Conservation (phyloP, 2,113 vertebrate species). For the Laticauda laticaudata region DNA sequence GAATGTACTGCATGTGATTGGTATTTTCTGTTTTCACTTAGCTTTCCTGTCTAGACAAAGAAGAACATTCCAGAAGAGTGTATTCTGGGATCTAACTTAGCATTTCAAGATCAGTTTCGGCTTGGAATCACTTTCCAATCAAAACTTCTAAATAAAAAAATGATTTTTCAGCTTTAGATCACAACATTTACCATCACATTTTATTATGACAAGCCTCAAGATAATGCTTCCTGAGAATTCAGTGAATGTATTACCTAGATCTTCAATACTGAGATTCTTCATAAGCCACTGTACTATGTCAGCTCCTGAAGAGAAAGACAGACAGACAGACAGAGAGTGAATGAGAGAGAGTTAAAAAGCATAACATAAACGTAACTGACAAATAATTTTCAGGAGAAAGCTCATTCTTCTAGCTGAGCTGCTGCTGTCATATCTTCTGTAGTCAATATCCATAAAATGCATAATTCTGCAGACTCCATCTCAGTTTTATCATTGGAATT, state of each 20-base stretch:
- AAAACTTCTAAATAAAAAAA: background rate
- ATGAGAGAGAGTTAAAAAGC: background rate
- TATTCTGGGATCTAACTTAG: background rate
- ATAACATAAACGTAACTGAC: background rate
- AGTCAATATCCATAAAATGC: background rate
- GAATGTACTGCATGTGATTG: background rate
- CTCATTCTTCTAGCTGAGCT: background rate
- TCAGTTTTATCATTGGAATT: background rate
- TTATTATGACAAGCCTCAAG: background rate
- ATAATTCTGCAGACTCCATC: too few species aligned
- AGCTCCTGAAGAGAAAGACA: constrained; percentile 74
- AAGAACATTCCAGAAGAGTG: background rate
- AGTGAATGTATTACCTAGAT: constrained; percentile 79
- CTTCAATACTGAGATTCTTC: constrained; percentile 90
- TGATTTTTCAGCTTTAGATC: background rate
- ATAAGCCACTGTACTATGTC: constrained; percentile 96
- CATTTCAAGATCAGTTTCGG: background rate
- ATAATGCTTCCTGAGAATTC: background rate
- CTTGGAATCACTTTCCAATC: background rate
- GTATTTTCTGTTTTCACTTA: background rate
- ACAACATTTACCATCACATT: background rate
- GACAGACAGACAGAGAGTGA: background rate
- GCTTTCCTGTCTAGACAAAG: background rate
- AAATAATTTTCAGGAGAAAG: background rate
- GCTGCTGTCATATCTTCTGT: background rate